phyloP scores from a whole-genome alignment of 2,113 vertebrate species.

The Phalacrocorax pelagicus region DNA sequence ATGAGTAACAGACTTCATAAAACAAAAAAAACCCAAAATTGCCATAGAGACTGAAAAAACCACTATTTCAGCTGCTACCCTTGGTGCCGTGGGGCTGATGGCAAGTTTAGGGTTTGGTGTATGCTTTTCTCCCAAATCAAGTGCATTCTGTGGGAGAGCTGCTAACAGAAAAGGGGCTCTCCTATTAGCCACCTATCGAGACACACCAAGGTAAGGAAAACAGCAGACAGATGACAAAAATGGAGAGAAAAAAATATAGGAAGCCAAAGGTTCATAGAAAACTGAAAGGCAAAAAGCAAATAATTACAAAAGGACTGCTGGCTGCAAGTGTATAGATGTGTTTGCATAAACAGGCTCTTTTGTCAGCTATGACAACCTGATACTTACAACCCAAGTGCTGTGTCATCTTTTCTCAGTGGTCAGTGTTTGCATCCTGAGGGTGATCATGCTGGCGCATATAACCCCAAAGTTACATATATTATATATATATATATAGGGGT shows the following conservation, averaged over 20 bases:
- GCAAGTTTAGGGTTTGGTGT: not conserved
- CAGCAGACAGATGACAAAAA: not conserved
- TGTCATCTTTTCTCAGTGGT: not conserved
- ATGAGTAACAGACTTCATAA: not conserved
- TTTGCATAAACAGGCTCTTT: not conserved
- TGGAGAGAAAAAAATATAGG: not conserved
- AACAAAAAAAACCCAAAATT: not conserved
- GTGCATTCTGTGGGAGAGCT: not conserved
- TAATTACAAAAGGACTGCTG: not conserved
- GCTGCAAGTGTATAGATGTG: not conserved
- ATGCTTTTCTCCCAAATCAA: not conserved
- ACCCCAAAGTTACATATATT: not conserved
- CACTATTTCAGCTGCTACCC: not conserved
- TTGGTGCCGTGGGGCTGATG: not conserved
- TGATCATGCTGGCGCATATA: too few species aligned
- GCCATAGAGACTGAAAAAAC: not conserved
- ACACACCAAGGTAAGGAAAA: not conserved
- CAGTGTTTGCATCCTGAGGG: not conserved
- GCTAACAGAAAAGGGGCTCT: not conserved
- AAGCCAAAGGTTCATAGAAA: not conserved
- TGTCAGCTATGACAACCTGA: not conserved
- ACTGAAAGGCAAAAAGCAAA: not conserved
- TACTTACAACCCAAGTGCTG: not conserved
- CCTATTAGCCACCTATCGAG: not conserved
- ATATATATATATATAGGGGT: not conserved